Evolutionary conservation across 2,888 invertebrate species (phyloP).

Genomic region (Hydropsyche betteni): DNA sequence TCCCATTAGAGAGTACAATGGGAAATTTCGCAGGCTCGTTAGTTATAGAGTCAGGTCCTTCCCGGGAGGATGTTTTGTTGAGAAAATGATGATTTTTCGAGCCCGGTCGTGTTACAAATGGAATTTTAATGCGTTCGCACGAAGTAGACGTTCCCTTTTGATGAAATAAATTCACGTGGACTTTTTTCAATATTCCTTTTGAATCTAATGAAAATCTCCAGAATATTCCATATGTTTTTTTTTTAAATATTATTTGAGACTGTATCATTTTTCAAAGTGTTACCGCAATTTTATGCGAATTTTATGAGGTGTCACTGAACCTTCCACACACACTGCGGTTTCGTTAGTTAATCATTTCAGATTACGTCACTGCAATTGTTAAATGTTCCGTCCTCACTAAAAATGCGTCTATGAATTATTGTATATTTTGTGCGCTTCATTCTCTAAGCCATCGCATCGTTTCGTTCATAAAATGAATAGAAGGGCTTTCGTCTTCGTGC

Average conservation of each 20-base stretch:
- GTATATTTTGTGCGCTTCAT: too few species aligned
- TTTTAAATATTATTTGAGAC: too few species aligned
- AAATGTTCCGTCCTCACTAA: neutral
- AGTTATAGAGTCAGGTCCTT: too few species aligned
- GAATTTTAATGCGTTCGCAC: conserved; percentile 1
- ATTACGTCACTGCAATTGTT: conserved; percentile 8
- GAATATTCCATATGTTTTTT: neutral
- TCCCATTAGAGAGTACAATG: too few species aligned
- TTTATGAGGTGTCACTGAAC: neutral
- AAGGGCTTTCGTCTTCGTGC: too few species aligned
- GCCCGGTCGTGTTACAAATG: conserved; percentile 16
- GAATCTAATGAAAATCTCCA: neutral
- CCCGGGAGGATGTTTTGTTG: too few species aligned
- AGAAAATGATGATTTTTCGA: neutral
- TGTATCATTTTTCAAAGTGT: neutral
- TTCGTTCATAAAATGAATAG: too few species aligned
- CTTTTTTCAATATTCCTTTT: neutral
- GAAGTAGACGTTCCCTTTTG: neutral
- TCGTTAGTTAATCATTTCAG: neutral
- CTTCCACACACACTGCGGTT: neutral
- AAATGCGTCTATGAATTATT: too few species aligned
- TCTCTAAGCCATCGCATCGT: too few species aligned
- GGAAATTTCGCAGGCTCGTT: too few species aligned
- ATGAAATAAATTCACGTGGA: neutral
- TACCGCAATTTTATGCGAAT: conserved; percentile 17